These are phyloP conservation scores for Nezara viridula DNA, from an alignment of 2,888 invertebrate genomes.

Conservation along the genomic window DNA sequence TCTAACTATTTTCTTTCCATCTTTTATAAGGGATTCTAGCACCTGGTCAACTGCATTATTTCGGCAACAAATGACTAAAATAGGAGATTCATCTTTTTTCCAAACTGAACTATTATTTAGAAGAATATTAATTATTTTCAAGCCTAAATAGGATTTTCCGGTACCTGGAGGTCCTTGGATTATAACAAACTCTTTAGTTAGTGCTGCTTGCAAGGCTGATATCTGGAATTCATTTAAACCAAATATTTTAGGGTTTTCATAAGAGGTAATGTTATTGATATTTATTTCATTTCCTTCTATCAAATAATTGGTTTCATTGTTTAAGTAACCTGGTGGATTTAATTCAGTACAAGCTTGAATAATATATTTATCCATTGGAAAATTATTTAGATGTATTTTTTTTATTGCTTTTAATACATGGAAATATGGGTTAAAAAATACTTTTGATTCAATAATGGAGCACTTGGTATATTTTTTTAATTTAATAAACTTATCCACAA, in stretches of 20 bases:
- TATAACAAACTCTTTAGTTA: constrained; percentile 80
- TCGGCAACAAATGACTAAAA: constrained; percentile 85
- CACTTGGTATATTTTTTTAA: constrained; percentile 70
- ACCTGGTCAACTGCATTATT: constrained; percentile 92
- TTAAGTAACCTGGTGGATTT: constrained; percentile 69
- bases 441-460: constrained; percentile 82
- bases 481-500: constrained; percentile 68
- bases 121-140: constrained; percentile 80
- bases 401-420: constrained; percentile 81
- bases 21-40: constrained; percentile 78
- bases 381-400: constrained; percentile 71
- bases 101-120: constrained; percentile 72
- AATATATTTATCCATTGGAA: constrained; percentile 81
- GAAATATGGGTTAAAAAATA: constrained; percentile 87
- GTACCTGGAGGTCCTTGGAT: constrained; percentile 93
- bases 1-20: constrained; percentile 74
- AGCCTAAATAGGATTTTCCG: constrained; percentile 86
- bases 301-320: constrained; percentile 60
- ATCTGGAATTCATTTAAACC: constrained; percentile 78
- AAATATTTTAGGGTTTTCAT: constrained; percentile 68
- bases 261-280: constrained; percentile 62
- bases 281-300: constrained; percentile 60
- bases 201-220: constrained; percentile 77
- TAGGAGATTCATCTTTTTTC: constrained; percentile 73
- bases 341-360: constrained; percentile 71